Evolutionary conservation across 2,113 vertebrate species (phyloP).

Genomic region (Euleptes europaea): DNA sequence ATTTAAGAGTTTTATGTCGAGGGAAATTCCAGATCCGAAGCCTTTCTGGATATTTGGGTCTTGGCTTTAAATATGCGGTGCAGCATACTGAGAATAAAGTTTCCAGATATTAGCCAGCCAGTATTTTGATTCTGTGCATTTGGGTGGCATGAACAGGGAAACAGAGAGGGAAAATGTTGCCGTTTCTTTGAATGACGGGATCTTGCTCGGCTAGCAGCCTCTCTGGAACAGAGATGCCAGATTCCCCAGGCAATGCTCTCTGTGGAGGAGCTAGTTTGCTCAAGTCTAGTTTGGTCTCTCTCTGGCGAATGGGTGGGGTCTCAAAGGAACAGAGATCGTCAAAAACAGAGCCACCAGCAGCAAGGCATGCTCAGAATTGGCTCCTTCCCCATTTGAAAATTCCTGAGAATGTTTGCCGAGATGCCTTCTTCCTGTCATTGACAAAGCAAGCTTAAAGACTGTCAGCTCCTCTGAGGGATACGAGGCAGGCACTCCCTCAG

Average conservation of each 20-base stretch:
- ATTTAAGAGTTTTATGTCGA: not conserved
- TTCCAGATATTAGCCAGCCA: not conserved
- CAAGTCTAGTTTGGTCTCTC: not conserved
- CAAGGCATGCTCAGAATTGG: not conserved
- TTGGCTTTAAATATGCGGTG: not conserved
- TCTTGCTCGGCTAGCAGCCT: not conserved
- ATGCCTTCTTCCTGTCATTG: not conserved
- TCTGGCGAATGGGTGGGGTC: not conserved
- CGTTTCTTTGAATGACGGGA: not conserved
- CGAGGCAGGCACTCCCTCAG: not conserved
- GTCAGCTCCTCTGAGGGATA: not conserved
- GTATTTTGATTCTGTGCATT: not conserved
- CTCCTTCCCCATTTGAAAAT: slow-evolving; percentile 1
- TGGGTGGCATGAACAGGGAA: not conserved
- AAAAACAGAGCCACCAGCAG: not conserved
- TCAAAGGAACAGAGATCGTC: not conserved
- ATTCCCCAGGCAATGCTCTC: not conserved
- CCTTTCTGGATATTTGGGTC: not conserved
- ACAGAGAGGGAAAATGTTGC: not conserved
- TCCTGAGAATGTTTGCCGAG: not conserved
- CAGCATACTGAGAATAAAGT: not conserved
- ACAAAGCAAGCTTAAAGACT: slow-evolving; percentile 1
- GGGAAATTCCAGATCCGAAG: not conserved
- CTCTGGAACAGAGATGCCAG: not conserved
- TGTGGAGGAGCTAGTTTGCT: not conserved